These are phyloP conservation scores for Plebejus anna DNA, from an alignment of 2,888 invertebrate genomes.

Conservation along the genomic window DNA sequence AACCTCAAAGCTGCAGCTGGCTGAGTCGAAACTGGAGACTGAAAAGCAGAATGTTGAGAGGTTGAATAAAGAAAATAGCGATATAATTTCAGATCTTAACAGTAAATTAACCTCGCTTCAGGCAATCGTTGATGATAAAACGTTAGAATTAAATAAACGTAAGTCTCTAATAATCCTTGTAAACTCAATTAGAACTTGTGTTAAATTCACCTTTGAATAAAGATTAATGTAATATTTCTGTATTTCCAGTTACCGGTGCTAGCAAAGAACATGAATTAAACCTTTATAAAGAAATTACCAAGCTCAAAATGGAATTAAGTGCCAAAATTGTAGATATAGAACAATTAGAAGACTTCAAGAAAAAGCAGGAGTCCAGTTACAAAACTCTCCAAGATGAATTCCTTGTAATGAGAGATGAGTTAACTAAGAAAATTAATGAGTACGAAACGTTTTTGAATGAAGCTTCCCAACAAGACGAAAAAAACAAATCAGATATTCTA, in stretches of 20 bases:
- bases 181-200: neutral
- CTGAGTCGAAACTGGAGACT: constrained; percentile 71
- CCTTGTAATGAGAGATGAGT: constrained; percentile 59
- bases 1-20: constrained; percentile 73
- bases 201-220: neutral
- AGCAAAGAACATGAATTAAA: constrained; percentile 74
- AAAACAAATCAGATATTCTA: constrained; percentile 62
- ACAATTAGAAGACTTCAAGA: constrained; percentile 65
- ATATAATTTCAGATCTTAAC: constrained; percentile 71
- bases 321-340: constrained; percentile 78
- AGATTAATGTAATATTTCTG: neutral
- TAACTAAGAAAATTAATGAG: constrained; percentile 66
- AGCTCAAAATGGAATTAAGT: constrained; percentile 77
- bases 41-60: constrained; percentile 72
- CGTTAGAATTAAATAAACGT: constrained; percentile 76
- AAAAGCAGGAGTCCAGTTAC: constrained; percentile 59
- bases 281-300: constrained; percentile 73
- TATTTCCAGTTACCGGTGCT: constrained; percentile 61
- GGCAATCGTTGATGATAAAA: constrained; percentile 73
- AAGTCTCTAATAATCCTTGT: constrained; percentile 31
- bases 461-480: constrained; percentile 65
- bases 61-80: constrained; percentile 69
- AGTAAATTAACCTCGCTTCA: constrained; percentile 69
- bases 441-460: constrained; percentile 68
- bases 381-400: constrained; percentile 67